Evolutionary conservation across 2,888 invertebrate genomes (phyloP).

Genomic region (Troides helena): DNA sequence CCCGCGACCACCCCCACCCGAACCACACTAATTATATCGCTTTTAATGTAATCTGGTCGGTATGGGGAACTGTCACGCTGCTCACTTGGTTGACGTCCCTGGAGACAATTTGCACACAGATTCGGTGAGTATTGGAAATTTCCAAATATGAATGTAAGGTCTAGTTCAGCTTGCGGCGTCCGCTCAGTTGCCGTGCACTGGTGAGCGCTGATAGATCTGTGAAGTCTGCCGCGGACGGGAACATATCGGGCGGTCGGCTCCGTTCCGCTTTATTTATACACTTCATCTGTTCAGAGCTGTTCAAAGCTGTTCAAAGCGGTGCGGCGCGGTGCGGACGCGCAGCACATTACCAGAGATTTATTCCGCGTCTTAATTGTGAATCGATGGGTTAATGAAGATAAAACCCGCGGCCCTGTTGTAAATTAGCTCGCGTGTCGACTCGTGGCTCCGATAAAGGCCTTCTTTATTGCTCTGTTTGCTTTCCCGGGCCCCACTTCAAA

Average conservation of each 20-base stretch:
- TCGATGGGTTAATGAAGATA: conserved; percentile 81
- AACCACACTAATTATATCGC: conserved; percentile 53
- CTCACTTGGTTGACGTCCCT: too few species aligned
- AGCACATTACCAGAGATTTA: conserved; percentile 79
- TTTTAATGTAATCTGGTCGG: conserved; percentile 36
- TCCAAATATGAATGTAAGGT: conserved; percentile 47
- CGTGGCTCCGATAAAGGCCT: conserved; percentile 77
- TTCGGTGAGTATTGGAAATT: too few species aligned
- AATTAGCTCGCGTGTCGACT: conserved; percentile 81
- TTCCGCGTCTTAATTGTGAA: conserved; percentile 80
- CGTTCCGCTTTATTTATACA: conserved; percentile 80
- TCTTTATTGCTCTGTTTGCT: conserved; percentile 80
- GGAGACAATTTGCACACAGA: too few species aligned
- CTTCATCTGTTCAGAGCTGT: conserved; percentile 79
- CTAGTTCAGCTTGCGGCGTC: conserved; percentile 47
- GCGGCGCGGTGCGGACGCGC: conserved; percentile 65
- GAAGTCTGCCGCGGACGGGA: conserved; percentile 79
- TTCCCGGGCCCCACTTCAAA: conserved; percentile 78
- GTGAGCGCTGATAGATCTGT: conserved; percentile 74
- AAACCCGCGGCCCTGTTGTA: conserved; percentile 79
- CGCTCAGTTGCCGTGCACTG: conserved; percentile 54
- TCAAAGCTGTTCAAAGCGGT: too few species aligned
- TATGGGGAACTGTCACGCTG: neutral
- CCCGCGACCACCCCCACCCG: conserved; percentile 52
- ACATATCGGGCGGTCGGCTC: conserved; percentile 80